These are phyloP conservation scores for Poecilia gillii DNA, from an alignment of 2,797 vertebrate species.

Conservation along the genomic window DNA sequence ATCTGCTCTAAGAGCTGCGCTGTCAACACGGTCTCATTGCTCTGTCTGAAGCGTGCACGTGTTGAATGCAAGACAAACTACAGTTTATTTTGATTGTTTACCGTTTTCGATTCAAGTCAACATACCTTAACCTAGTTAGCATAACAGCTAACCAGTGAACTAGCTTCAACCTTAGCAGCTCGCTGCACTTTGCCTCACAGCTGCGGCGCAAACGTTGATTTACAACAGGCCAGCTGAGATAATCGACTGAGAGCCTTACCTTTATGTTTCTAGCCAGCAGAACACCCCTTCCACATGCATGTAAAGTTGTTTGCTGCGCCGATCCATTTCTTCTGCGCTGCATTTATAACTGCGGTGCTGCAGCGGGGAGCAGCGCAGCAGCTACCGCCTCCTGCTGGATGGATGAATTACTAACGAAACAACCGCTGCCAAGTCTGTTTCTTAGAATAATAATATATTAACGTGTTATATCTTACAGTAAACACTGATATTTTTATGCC, in stretches of 20 bases:
- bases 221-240: accelerated
- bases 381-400: slow-evolving; percentile 49
- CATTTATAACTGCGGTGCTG: slow-evolving; percentile 60
- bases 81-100: background rate
- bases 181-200: background rate
- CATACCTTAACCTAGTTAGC: slow-evolving; percentile 12
- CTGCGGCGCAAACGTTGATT: background rate
- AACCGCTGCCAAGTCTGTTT: background rate
- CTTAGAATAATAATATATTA: too few relatives aligned
- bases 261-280: slow-evolving; percentile 29
- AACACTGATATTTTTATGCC: background rate
- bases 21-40: background rate
- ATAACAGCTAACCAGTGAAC: slow-evolving; percentile 15
- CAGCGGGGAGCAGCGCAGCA: background rate
- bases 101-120: background rate
- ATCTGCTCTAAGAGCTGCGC: background rate
- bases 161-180: background rate
- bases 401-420: slow-evolving; percentile 3
- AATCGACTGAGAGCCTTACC: slow-evolving; percentile 41
- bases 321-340: slow-evolving; percentile 44
- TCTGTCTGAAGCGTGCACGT: background rate
- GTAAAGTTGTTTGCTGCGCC: slow-evolving; percentile 28
- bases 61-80: background rate
- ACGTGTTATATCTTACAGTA: background rate
- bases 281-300: slow-evolving; percentile 30